Conservation (phyloP, 2,113 vertebrate species). For the Asarcornis scutulata region DNA sequence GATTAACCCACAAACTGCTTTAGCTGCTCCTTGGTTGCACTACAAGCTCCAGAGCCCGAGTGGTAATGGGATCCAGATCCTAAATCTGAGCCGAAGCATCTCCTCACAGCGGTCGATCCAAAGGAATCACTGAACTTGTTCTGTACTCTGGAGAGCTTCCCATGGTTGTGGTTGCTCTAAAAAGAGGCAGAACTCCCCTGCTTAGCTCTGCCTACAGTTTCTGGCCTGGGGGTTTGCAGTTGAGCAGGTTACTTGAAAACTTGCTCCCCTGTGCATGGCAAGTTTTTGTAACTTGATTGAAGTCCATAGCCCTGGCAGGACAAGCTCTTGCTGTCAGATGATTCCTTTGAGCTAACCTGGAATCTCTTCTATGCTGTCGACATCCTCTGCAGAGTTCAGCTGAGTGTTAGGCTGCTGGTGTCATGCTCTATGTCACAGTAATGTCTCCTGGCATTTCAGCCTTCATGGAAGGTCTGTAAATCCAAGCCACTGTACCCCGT, state of each 20-base stretch:
- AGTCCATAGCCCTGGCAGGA: not conserved
- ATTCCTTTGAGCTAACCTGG: constrained; percentile 3
- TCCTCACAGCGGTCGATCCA: not conserved
- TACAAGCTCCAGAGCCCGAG: not conserved
- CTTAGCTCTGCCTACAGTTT: not conserved
- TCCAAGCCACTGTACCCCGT: not conserved
- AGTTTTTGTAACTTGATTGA: not conserved
- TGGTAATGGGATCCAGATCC: not conserved
- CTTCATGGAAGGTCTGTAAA: not conserved
- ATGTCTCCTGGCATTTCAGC: not conserved
- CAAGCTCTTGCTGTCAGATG: not conserved
- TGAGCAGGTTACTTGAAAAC: not conserved
- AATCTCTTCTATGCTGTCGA: not conserved
- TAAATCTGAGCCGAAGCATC: not conserved
- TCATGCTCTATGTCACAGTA: not conserved
- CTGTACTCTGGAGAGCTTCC: not conserved
- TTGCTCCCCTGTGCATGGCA: not conserved
- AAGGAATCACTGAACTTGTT: not conserved
- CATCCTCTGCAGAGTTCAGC: constrained; percentile 13
- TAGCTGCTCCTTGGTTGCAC: not conserved
- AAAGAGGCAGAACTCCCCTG: not conserved
- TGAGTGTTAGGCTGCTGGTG: not conserved
- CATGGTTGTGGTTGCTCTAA: not conserved
- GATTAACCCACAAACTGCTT: constrained; percentile 20
- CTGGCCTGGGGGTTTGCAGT: not conserved